These are phyloP conservation scores for Penaeus monodon DNA, from an alignment of 2,888 invertebrate genomes.

Conservation along the genomic window DNA sequence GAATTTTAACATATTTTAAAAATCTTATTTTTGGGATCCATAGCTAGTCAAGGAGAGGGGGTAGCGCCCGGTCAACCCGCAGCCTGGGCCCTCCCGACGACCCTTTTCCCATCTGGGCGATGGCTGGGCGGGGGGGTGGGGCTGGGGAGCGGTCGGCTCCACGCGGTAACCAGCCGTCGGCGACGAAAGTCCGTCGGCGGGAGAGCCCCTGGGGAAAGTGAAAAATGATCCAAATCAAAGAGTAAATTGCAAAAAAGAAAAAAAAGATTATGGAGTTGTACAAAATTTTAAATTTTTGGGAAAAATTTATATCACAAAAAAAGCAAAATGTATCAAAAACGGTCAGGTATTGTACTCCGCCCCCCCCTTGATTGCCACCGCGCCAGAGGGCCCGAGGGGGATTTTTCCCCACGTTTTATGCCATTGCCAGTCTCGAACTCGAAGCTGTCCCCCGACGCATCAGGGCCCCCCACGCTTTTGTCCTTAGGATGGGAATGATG, in stretches of 20 bases:
- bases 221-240: neutral
- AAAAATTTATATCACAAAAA: no score
- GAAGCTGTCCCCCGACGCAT: constrained; percentile 17
- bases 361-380: constrained; percentile 34
- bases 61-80: no score
- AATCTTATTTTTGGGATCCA: neutral
- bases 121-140: no score
- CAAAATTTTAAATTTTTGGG: no score
- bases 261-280: no score
- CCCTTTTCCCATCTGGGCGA: no score
- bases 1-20: neutral
- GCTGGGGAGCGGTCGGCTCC: no score
- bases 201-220: constrained; percentile 25
- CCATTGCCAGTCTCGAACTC: constrained; percentile 36
- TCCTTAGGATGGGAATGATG: constrained; percentile 24
- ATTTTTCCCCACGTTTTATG: constrained; percentile 37
- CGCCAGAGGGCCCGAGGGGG: constrained; percentile 14
- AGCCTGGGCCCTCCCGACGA: no score
- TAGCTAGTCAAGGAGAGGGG: neutral
- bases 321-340: no score
- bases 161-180: neutral
- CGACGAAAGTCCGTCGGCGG: constrained; percentile 3
- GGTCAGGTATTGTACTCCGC: neutral
- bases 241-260: no score
- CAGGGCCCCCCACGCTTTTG: constrained; percentile 30